Conservation (phyloP, 2,113 vertebrate species). For the Lampris incognitus region DNA sequence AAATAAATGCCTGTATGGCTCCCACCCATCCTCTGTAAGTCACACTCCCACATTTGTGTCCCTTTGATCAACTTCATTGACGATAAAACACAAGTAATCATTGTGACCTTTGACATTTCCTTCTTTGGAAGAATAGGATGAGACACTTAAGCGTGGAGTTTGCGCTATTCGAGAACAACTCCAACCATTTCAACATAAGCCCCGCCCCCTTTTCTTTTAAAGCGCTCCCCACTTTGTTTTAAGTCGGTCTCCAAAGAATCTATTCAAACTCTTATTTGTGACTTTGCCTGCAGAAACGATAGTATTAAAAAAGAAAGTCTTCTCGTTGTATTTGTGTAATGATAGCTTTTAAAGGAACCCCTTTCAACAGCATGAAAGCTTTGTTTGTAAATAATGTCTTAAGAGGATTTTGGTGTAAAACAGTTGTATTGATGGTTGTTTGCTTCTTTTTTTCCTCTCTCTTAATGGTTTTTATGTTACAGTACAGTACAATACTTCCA, state of each 20-base stretch:
- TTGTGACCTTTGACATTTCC: conserved; percentile 74
- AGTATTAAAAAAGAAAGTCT: conserved; percentile 78
- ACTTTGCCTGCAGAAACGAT: conserved; percentile 91
- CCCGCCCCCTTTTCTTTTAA: conserved; percentile 57
- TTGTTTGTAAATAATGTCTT: conserved; percentile 98
- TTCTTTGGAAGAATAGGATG: conserved; percentile 72
- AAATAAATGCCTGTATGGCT: conserved; percentile 60
- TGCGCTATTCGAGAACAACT: conserved; percentile 38
- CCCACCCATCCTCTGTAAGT: conserved; percentile 56
- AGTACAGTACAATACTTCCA: conserved; percentile 90
- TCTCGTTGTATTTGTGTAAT: conserved; percentile 96
- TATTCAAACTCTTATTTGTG: conserved; percentile 88
- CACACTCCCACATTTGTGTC: conserved; percentile 61
- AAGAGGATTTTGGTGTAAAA: conserved; percentile 96
- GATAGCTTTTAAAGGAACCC: conserved; percentile 91
- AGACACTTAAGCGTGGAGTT: conserved; percentile 64
- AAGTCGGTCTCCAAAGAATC: conserved; percentile 90
- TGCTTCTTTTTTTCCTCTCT: conserved; percentile 82
- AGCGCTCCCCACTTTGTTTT: conserved; percentile 51
- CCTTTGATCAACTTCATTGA: conserved; percentile 63
- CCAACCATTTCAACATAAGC: conserved; percentile 46
- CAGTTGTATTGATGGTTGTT: conserved; percentile 97
- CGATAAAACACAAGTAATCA: conserved; percentile 65
- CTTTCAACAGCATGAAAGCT: conserved; percentile 96
- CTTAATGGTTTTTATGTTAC: conserved; percentile 77